Evolutionary conservation across 1,140 invertebrate species (phyloP).

Genomic region (Caerostris darwini): DNA sequence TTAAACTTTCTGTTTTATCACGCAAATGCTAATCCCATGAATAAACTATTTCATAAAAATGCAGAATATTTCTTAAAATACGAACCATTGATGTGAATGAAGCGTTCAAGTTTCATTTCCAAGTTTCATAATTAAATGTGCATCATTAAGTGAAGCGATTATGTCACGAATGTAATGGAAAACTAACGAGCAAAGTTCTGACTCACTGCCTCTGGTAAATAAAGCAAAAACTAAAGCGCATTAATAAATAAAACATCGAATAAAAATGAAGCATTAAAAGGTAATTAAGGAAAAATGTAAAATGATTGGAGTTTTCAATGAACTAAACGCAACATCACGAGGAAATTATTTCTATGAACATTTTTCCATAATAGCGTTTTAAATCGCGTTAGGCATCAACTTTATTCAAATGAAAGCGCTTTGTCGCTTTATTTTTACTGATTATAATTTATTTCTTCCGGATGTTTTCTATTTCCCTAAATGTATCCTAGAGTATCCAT

Average conservation of each 20-base stretch:
- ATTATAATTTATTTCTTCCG: not conserved
- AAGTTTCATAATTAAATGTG: not conserved
- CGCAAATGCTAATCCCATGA: no score
- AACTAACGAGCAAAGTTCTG: not conserved
- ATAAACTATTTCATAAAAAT: no score
- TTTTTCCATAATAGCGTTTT: not conserved
- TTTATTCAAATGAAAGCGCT: not conserved
- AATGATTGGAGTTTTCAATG: not conserved
- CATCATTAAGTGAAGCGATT: conserved; percentile 4
- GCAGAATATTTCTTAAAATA: not conserved
- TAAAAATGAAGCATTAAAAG: not conserved
- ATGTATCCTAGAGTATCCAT: not conserved
- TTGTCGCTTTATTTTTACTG: not conserved
- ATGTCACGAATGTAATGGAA: not conserved
- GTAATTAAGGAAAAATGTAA: not conserved
- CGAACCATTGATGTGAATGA: not conserved
- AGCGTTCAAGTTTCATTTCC: not conserved
- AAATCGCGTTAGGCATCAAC: not conserved
- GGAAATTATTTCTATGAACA: not conserved
- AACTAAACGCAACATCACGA: no score
- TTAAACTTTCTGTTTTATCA: no score
- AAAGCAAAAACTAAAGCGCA: no score
- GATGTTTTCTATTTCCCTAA: not conserved
- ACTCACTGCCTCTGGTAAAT: not conserved
- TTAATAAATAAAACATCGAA: not conserved